phyloP scores from a whole-genome alignment of 2,113 vertebrate genomes.

The cattle (Bos taurus) region DNA sequence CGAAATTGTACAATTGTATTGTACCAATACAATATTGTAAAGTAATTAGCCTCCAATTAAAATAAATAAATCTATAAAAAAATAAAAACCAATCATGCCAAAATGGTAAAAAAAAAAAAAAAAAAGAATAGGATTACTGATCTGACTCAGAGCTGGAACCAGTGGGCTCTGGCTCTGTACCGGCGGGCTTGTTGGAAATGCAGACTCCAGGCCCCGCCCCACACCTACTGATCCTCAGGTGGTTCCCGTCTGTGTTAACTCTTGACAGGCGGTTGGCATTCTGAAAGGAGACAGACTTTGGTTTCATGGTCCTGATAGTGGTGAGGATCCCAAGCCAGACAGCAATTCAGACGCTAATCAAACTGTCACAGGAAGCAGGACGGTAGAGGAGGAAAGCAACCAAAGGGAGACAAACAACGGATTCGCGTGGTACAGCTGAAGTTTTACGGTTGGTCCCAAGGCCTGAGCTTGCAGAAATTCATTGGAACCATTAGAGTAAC shows the following conservation, averaged over 20 bases:
- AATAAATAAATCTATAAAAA: too few relatives aligned
- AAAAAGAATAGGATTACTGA: not conserved
- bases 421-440: not conserved
- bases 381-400: not conserved
- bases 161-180: not conserved
- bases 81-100: too few relatives aligned
- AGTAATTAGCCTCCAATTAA: too few relatives aligned
- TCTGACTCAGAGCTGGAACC: not conserved
- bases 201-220: not conserved
- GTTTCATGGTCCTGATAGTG: not conserved
- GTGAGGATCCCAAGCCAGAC: not conserved
- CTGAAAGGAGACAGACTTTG: not conserved
- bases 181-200: not conserved
- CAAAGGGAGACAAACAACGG: not conserved
- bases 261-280: not conserved
- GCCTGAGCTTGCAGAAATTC: conserved; percentile 30
- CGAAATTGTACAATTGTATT: too few relatives aligned
- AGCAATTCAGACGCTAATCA: not conserved
- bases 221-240: not conserved
- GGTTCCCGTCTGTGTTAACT: not conserved
- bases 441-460: not conserved
- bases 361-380: not conserved
- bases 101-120: too few relatives aligned
- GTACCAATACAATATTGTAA: too few relatives aligned
- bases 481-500: not conserved